Evolutionary conservation across 2,888 invertebrate species (phyloP).

Genomic region (Hololepta plana): DNA sequence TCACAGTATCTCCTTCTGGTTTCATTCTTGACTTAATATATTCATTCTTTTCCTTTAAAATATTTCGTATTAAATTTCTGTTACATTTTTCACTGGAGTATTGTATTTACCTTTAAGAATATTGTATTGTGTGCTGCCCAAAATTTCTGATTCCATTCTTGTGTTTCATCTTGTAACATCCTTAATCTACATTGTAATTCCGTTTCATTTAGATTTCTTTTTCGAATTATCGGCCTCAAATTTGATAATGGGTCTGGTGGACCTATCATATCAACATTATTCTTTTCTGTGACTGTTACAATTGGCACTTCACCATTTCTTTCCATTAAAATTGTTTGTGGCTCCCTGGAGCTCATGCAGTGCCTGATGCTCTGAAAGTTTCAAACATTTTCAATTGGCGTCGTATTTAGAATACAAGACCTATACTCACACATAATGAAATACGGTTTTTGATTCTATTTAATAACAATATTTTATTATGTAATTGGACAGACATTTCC

Average conservation of each 20-base stretch:
- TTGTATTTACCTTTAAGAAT: conserved; percentile 48
- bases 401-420: too few relatives aligned
- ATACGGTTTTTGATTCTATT: neutral
- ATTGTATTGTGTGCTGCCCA: conserved; percentile 65
- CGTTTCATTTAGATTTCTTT: conserved; percentile 45
- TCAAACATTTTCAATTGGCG: too few relatives aligned
- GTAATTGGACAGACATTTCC: too few relatives aligned
- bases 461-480: too few relatives aligned
- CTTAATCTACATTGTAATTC: conserved; percentile 43
- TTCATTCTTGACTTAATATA: conserved; percentile 29
- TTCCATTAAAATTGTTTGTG: conserved; percentile 12
- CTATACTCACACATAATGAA: neutral
- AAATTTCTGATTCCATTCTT: conserved; percentile 70
- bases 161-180: conserved; percentile 44
- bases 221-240: conserved; percentile 51
- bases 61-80: conserved; percentile 4
- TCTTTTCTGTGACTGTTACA: conserved; percentile 18
- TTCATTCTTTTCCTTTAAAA: conserved; percentile 36
- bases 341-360: too few relatives aligned
- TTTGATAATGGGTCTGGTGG: conserved; percentile 70
- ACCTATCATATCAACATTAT: conserved; percentile 45
- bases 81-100: too few relatives aligned
- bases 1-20: conserved; percentile 30
- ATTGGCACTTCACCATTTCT: conserved; percentile 18
- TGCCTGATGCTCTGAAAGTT: too few relatives aligned